Percentiles rank a stretch among this genome's conserved stretches.
Evolutionary conservation across 92 coral and sea anemone genomes (phyloP).

Genomic region (Muricea muricata): DNA sequence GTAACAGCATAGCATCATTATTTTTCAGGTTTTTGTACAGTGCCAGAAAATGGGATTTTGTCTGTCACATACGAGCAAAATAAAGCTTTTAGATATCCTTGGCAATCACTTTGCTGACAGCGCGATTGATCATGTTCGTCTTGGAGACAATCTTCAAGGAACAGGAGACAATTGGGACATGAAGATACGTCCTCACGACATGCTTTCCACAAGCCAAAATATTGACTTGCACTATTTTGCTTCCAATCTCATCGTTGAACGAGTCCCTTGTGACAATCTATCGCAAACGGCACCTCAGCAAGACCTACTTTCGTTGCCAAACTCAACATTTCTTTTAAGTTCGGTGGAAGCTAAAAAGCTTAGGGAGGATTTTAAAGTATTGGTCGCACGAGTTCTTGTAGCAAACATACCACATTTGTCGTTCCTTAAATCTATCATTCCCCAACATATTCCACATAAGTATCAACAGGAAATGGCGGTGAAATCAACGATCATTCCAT

Average conservation of each 20-base stretch:
- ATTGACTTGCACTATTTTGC: conserved; percentile 65
- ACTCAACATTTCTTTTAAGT: conserved; percentile 47
- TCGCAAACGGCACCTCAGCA: conserved; percentile 45
- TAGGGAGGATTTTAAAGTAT: conserved; percentile 60
- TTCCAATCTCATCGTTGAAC: conserved; percentile 61
- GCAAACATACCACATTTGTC: conserved; percentile 40
- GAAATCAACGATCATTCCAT: background rate
- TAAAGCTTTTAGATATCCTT: conserved; percentile 29
- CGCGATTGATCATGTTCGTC: conserved; percentile 35
- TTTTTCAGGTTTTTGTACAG: conserved; percentile 51
- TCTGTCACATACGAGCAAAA: conserved; percentile 48
- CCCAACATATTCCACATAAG: conserved; percentile 50
- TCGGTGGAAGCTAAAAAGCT: conserved; percentile 41
- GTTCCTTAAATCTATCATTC: conserved; percentile 58
- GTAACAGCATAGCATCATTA: background rate
- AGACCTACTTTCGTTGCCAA: conserved; percentile 45
- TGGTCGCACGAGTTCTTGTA: conserved; percentile 53
- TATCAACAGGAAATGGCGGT: conserved; percentile 56
- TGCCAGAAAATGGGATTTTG: conserved; percentile 56
- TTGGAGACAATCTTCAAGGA: conserved; percentile 54
- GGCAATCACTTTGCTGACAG: conserved; percentile 64
- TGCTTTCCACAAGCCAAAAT: conserved; percentile 54
- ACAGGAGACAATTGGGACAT: conserved; percentile 70
- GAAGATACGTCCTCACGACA: conserved; percentile 55
- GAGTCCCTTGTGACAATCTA: conserved; percentile 52